Base-by-base conservation (phyloP, 2,888 invertebrate genomes). In the Coelogynopora nodosa region DNA sequence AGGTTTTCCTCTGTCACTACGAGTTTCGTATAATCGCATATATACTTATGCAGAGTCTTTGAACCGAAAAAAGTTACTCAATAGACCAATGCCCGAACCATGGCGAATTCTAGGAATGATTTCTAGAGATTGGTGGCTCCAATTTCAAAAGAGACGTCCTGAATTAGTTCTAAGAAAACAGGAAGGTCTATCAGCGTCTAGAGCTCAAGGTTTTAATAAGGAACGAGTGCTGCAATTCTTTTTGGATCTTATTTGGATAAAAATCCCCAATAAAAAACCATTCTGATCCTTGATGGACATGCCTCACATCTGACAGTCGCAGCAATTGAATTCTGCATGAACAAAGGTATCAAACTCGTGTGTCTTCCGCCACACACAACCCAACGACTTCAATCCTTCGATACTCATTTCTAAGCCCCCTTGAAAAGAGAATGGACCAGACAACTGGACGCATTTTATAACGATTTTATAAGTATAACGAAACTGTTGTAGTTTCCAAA, bases 271-370 rank as follows among this genome's bases (percentile, higher is more conserved):
- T 80, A 80, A 27, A 80, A 80, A 27, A 26, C 26, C 29, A 23
- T 80, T 80, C 80, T 80, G 80, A 26, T 80, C 29, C 80, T 80
- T 29, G 80, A 80, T 80, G 80, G 80, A 27, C 80, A 80, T 80
- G 26, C 26, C 29, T 26, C 80, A 26, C 80, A 80, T 80, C 29
- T 80, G 29, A 26, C 80, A 27, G 29, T 80, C 29, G 80, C 26
- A 27, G 80, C 29, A 27, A 80, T 80, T 80, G 80, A 80, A 80
- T 80, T 80, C 29, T 80, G 80, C 80, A 80, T 26, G 26, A 27
- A 80, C n/a, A 23, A 80, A 23, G 29, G 29, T 29, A 80, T 80
- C 29, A n/a, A 80, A 80, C 26, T 80, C 26, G 80, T 80, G 80
- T 80, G 80, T 80, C 26, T 80, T 80, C 80, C 80, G 26, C 80